Conservation (phyloP, 35 echinoderm and acorn worm genomes). For the Heliocidaris tuberculata region DNA sequence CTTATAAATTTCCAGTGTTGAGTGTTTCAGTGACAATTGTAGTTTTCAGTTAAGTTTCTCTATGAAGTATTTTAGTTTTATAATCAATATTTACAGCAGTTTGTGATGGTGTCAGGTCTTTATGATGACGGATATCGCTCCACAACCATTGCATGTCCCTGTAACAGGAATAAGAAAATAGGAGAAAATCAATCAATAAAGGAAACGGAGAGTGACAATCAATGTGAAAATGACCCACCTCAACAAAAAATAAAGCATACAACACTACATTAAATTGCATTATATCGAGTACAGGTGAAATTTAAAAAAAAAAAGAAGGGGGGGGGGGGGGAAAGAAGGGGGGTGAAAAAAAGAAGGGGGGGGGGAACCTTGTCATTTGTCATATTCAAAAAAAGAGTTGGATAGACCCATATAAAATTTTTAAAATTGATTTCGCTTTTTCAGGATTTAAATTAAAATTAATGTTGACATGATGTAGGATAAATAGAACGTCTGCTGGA, state of each 20-base stretch:
- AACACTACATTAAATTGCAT: neutral
- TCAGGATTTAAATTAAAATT: no score
- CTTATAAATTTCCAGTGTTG: neutral
- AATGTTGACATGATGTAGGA: no score
- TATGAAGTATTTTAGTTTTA: neutral
- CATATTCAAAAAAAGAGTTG: no score
- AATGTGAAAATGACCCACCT: neutral
- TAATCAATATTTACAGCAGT: neutral
- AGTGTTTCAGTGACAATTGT: neutral
- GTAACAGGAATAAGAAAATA: conserved; percentile 46
- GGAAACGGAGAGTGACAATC: neutral
- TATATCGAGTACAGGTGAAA: neutral
- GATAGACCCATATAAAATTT: no score
- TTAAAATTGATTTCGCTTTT: no score
- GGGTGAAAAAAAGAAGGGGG: no score
- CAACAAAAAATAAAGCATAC: neutral
- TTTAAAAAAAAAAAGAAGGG: neutral
- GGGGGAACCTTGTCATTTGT: neutral
- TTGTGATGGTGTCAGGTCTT: neutral
- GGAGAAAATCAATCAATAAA: neutral
- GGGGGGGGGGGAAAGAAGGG: no score
- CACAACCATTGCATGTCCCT: conserved; percentile 90
- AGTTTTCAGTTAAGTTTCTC: neutral
- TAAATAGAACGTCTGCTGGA: no score
- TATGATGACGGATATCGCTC: conserved; percentile 84